Base-by-base conservation (phyloP, 2,888 invertebrate species). In the Hyppa rectilinea region DNA sequence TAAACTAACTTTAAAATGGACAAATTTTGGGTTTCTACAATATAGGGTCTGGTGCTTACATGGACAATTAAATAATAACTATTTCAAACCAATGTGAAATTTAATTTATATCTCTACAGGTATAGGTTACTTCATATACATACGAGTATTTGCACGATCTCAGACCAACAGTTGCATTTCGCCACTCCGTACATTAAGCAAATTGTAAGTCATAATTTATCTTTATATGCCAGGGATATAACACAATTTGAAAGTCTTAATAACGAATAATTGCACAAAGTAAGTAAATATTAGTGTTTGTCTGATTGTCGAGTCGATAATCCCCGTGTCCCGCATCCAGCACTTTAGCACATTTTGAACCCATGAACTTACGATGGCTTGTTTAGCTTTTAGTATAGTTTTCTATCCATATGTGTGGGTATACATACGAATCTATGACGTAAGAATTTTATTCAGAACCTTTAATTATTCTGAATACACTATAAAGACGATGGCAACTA, bases 191-290 rank as follows among this genome's bases (percentile, higher is more conserved):
- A 55, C 61, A 73, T 72, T 65, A 73, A 55, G 45, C 23, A 49
- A 47, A 79, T n/a, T n/a, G 14, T 58, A 74, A 55, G 56, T 55
- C 53, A 31, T 82, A 43, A 70, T 67, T 45, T 58, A 71, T 53
- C 56, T 71, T 68, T 64, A 59, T 71, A 75, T 69, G 75, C 71
- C 71, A 79, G 71, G 63, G 56, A 53, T 82, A 69, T 17, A 53
- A 72, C 10, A 65, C 23, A 52, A 49, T 53, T 67, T 65, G 49
- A 71, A 71, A 68, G 40, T 66, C 53, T 63, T 62, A 68, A 17
- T 38, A 52, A 45, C 36, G 2, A 58, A 36, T 67, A 58, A 68
- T 70, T 68, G 34, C 64, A 40, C 6, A 55, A 23, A 53, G 40
- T 62, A 14, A 53, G 29, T 70, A 69, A 76, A 52, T 70, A 68